Evolutionary conservation across 2,797 vertebrate species (phyloP).

Genomic region (Sphenopsis melanotis): DNA sequence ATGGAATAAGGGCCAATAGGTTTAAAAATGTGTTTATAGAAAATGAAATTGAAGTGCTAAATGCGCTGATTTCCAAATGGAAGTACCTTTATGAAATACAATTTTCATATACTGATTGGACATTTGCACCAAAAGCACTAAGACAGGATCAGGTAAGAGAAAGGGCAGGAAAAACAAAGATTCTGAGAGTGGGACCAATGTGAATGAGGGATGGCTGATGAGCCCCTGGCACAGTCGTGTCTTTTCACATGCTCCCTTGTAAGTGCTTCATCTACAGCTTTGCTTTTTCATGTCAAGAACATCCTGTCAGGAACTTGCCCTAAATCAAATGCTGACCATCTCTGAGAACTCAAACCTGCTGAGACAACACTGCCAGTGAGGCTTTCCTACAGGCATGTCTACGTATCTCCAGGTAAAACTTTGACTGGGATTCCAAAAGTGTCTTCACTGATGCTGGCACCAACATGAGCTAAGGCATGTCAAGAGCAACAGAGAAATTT

Average conservation of each 20-base stretch:
- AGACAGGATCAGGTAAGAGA: slow-evolving; percentile 63
- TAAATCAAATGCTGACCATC: background rate
- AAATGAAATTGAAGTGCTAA: background rate
- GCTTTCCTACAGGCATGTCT: background rate
- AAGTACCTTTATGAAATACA: slow-evolving; percentile 54
- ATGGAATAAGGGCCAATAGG: background rate
- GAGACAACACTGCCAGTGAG: background rate
- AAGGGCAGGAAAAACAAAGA: slow-evolving; percentile 61
- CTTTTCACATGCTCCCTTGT: background rate
- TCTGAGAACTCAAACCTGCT: background rate
- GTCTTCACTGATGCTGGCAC: background rate
- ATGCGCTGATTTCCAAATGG: slow-evolving; percentile 41
- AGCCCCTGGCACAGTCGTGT: background rate
- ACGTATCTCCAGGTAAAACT: background rate
- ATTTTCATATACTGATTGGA: slow-evolving; percentile 55
- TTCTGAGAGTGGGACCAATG: slow-evolving; percentile 34
- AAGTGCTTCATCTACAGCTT: background rate
- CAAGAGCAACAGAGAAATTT: slow-evolving; percentile 16
- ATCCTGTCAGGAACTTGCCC: background rate
- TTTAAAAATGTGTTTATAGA: background rate
- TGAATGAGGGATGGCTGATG: background rate
- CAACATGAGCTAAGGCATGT: background rate
- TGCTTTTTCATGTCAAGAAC: background rate
- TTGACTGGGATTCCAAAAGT: background rate
- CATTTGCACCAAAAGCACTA: slow-evolving; percentile 44